Percentiles rank a stretch among this genome's conserved stretches.
Evolutionary conservation across 2,888 invertebrate species (phyloP).

Genomic region (Lycocerus yunnanus): DNA sequence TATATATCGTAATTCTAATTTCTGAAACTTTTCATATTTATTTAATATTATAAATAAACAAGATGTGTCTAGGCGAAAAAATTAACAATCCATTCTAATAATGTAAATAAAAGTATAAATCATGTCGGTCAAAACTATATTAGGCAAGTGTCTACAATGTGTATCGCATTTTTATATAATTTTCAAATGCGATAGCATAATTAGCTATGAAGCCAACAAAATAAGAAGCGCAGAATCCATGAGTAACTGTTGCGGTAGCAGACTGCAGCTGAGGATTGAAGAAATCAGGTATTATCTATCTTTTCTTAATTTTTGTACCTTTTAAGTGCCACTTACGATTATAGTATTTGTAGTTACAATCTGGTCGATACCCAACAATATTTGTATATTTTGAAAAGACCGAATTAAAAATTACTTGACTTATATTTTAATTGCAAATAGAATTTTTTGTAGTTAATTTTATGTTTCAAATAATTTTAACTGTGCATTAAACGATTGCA

Average conservation of each 20-base stretch:
- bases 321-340: slow-evolving; percentile 43
- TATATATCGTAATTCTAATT: too few species aligned
- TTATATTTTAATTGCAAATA: slow-evolving; percentile 13
- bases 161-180: slow-evolving; percentile 36
- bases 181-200: slow-evolving; percentile 43
- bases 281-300: slow-evolving; percentile 65
- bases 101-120: not conserved
- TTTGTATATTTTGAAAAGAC: not conserved
- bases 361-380: slow-evolving; percentile 32
- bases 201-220: slow-evolving; percentile 42
- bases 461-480: not conserved
- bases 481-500: not conserved
- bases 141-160: slow-evolving; percentile 35
- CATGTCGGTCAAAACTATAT: slow-evolving; percentile 6
- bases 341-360: slow-evolving; percentile 31
- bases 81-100: not conserved
- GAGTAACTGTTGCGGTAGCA: slow-evolving; percentile 41
- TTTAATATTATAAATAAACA: too few species aligned
- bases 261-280: slow-evolving; percentile 49
- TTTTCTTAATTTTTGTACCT: slow-evolving; percentile 58
- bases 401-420: not conserved
- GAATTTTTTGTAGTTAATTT: not conserved
- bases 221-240: slow-evolving; percentile 31
- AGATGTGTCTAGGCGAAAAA: not conserved
- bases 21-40: too few species aligned